Evolutionary conservation across 2,888 invertebrate genomes (phyloP).

Genomic region (Oscheius myriophilus): DNA sequence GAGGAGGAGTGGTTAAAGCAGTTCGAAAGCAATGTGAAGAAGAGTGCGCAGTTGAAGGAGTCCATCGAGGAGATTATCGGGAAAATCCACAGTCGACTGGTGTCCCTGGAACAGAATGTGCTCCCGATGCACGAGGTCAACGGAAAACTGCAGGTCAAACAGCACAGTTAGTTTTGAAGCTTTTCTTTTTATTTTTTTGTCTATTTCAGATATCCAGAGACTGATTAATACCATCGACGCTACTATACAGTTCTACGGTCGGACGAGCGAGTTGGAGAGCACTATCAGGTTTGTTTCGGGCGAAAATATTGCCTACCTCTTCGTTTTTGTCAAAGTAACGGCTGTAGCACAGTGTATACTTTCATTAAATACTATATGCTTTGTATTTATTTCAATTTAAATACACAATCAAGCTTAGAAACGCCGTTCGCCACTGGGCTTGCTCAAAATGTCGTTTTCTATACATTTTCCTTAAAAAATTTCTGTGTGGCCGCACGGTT

Average conservation of each 20-base stretch:
- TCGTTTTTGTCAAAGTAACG: too few species aligned
- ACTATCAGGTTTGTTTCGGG: constrained; percentile 49
- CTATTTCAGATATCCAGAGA: constrained; percentile 84
- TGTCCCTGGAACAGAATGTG: constrained; percentile 61
- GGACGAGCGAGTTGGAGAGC: constrained; percentile 86
- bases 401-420: too few species aligned
- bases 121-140: constrained; percentile 67
- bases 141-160: constrained; percentile 64
- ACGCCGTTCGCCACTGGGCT: too few species aligned
- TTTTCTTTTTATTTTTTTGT: constrained; percentile 7
- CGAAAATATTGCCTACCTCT: not conserved
- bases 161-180: constrained; percentile 60
- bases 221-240: constrained; percentile 88
- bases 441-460: too few species aligned
- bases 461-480: too few species aligned
- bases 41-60: constrained; percentile 52
- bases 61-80: constrained; percentile 51
- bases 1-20: constrained; percentile 68
- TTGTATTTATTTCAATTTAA: too few species aligned
- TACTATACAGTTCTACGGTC: constrained; percentile 94
- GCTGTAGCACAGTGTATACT: too few species aligned
- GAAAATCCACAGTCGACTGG: constrained; percentile 56
- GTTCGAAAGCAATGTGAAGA: constrained; percentile 55
- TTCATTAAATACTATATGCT: too few species aligned
- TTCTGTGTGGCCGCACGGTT: too few species aligned